Evolutionary conservation across 2,113 vertebrate genomes (phyloP), one percentile per base, ranked within the genome.

Genomic region (Scolopax mira): DNA sequence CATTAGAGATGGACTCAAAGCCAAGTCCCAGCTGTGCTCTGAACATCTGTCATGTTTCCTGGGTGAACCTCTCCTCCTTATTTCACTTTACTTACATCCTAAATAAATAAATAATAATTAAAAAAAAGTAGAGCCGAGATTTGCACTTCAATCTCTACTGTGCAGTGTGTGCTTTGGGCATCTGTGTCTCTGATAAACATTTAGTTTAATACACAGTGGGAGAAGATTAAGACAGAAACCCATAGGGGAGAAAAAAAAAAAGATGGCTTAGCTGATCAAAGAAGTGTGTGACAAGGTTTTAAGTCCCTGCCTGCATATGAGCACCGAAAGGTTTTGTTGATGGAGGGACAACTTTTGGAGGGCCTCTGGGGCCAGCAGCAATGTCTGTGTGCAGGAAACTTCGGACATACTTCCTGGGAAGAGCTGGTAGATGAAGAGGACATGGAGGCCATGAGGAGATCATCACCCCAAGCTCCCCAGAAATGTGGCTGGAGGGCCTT

Each of bases 331-430:
- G 22, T 84, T 75, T 71, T 1, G 3, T 18, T 80, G 58, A 57
- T 61, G 14, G 25, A 9, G 7, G 18, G 18, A 13, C 23, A 54
- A 19, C 51, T 64, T 83, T 28, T 69, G 30, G 5, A 28, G 12
- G 6, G 22, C 27, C 30, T 62, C 42, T 73, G 30, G 25, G 41
- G 37, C 61, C 62, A 41, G 33, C 41, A 57, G 35, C 58, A 65
- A 9, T 1, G 0, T 48, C 25, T 84, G 33, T 61, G 28, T 1
- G 0, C 21, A 65, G 27, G 35, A 41, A 19, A 39, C 39, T 74
- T 64, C 2, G 15, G 18, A 25, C 25, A 30, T 51, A 30, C 7
- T 13, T 51, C 33, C 15, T 71, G 73, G 24, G 30, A 51, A 33
- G 19, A 83, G 28, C 57, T 71, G 46, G 48, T 87, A 61, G 22